Percentiles rank a stretch among this genome's conserved stretches.
These are phyloP conservation scores for Lasioglossum vierecki DNA, from an alignment of 2,888 invertebrate genomes.

Conservation along the genomic window DNA sequence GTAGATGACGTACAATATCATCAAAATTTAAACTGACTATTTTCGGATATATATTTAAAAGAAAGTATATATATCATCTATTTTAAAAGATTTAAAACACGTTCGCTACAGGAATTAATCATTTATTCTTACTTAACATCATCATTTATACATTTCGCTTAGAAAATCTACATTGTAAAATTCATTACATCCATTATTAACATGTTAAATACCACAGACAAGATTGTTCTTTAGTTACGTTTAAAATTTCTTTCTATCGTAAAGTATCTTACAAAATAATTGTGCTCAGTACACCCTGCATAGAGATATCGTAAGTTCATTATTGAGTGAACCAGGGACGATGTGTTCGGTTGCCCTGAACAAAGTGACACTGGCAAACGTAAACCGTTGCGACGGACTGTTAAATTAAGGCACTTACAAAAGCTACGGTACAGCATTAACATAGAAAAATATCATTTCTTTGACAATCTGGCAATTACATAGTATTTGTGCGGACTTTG, in stretches of 20 bases:
- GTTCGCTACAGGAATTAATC: background rate
- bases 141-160: conserved; percentile 29
- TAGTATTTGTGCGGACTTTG: conserved; percentile 5
- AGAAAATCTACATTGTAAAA: conserved; percentile 27
- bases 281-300: conserved; percentile 46
- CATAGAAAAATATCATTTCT: conserved; percentile 30
- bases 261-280: conserved; percentile 28
- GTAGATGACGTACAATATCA: background rate
- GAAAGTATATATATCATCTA: background rate
- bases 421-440: conserved; percentile 23
- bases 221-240: conserved; percentile 21
- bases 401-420: conserved; percentile 60
- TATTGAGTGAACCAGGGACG: background rate
- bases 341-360: conserved; percentile 33
- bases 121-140: conserved; percentile 6
- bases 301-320: conserved; percentile 10
- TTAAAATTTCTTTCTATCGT: background rate
- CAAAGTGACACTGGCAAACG: conserved; percentile 8
- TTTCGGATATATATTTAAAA: background rate
- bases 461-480: background rate
- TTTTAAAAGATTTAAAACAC: background rate
- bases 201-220: conserved; percentile 30
- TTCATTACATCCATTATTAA: conserved; percentile 8
- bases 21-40: background rate
- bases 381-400: conserved; percentile 4